Conservation (phyloP, 2,113 vertebrate genomes). For the Pseudopodoces humilis region DNA sequence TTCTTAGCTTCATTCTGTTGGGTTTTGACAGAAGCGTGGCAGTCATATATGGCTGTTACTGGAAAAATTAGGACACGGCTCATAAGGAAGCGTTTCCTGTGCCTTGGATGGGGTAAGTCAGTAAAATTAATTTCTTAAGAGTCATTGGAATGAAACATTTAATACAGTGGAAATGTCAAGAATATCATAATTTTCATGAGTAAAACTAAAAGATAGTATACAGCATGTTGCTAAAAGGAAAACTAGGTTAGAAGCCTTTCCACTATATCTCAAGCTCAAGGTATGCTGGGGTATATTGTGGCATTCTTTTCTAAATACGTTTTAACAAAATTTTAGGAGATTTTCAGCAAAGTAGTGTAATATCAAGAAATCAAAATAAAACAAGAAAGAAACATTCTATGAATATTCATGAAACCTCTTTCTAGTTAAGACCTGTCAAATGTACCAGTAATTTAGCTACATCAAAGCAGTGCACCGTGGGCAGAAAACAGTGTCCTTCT, state of each 20-base stretch:
- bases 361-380: slow-evolving; percentile 26
- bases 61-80: slow-evolving; percentile 97
- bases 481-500: slow-evolving; percentile 38
- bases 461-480: slow-evolving; percentile 20
- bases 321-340: slow-evolving; percentile 35
- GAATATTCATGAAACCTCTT: slow-evolving; percentile 53
- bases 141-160: not conserved
- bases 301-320: not conserved
- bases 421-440: slow-evolving; percentile 75
- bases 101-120: slow-evolving; percentile 96
- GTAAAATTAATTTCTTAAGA: not conserved
- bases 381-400: slow-evolving; percentile 6
- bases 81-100: slow-evolving; percentile 97
- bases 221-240: not conserved
- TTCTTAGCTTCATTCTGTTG: slow-evolving; percentile 99
- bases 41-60: slow-evolving; percentile 99
- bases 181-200: not conserved
- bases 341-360: slow-evolving; percentile 21
- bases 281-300: not conserved
- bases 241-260: not conserved
- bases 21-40: slow-evolving; percentile 99
- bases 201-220: not conserved
- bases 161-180: not conserved
- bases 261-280: not conserved
- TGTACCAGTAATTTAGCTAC: slow-evolving; percentile 85